A percentile compares a stretch with the other conserved stretches of the same genome.
These are phyloP conservation scores for Tortricodes alternella DNA, from an alignment of 2,888 invertebrate species.

Conservation along the genomic window DNA sequence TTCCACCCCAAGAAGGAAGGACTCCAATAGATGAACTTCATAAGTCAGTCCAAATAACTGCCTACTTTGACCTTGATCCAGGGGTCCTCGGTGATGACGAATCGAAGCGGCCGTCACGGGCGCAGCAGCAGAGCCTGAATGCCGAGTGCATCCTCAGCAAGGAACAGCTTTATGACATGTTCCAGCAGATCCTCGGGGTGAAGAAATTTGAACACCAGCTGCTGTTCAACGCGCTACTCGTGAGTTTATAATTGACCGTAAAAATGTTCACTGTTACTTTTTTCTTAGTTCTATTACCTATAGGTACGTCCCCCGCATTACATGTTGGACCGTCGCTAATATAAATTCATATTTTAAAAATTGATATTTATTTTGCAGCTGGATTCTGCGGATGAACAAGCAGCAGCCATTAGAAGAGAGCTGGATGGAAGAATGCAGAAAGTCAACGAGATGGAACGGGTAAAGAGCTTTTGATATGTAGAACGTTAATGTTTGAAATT, in stretches of 20 bases:
- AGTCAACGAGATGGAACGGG: constrained; percentile 98
- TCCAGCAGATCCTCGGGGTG: constrained; percentile 98
- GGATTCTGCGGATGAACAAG: constrained; percentile 99
- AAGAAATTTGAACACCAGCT: constrained; percentile 99
- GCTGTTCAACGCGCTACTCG: constrained; percentile 95
- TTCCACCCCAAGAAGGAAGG: no score
- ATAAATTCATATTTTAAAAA: no score
- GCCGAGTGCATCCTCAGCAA: constrained; percentile 98
- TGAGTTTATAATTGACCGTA: constrained; percentile 44
- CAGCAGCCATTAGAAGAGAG: constrained; percentile 99
- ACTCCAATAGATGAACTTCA: no score
- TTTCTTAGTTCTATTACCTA: no score
- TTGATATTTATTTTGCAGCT: constrained; percentile 86
- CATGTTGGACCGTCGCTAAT: no score
- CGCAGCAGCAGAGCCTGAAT: constrained; percentile 94
- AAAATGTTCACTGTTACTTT: no score
- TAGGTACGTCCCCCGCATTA: no score
- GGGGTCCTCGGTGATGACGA: constrained; percentile 92
- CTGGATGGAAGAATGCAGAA: constrained; percentile 98
- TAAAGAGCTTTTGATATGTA: constrained; percentile 53
- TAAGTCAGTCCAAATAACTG: not conserved
- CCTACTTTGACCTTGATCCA: constrained; percentile 37
- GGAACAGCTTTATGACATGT: constrained; percentile 99
- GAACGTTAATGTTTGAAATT: not conserved
- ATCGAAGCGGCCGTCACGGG: constrained; percentile 91